phyloP scores from a whole-genome alignment of 1,140 invertebrate genomes.

The Brachionus sp. region DNA sequence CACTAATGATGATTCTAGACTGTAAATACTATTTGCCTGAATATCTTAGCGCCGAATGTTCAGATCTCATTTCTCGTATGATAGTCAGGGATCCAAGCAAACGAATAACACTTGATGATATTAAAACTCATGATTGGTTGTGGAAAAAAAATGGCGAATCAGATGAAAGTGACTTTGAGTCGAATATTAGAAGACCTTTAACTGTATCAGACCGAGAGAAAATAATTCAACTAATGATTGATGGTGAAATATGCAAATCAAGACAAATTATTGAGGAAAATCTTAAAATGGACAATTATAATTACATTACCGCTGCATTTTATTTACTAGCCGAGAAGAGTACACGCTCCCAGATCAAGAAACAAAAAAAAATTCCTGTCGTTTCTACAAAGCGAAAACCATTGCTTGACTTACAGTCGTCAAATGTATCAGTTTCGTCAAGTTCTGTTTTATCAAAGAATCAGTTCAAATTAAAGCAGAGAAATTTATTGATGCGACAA shows the following conservation, averaged over 20 bases:
- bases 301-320: slow-evolving; percentile 96
- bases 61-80: slow-evolving; percentile 82
- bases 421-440: background rate
- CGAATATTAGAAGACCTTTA: background rate
- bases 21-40: slow-evolving; percentile 91
- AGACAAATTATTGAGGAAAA: slow-evolving; percentile 83
- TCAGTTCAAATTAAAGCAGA: background rate
- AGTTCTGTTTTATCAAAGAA: slow-evolving; percentile 27
- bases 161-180: slow-evolving; percentile 59
- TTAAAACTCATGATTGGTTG: slow-evolving; percentile 81
- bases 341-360: background rate
- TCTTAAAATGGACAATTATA: slow-evolving; percentile 70
- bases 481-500: slow-evolving; percentile 20
- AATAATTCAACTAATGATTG: slow-evolving; percentile 92
- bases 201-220: slow-evolving; percentile 60
- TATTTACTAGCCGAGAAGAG: slow-evolving; percentile 81
- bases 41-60: slow-evolving; percentile 80
- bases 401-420: background rate
- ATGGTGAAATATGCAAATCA: slow-evolving; percentile 83
- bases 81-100: slow-evolving; percentile 84
- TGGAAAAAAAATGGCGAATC: slow-evolving; percentile 60
- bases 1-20: slow-evolving; percentile 98
- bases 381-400: background rate
- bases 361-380: background rate
- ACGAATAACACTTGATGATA: slow-evolving; percentile 79